These are phyloP conservation scores for Heterotis niloticus DNA, from an alignment of 2,113 vertebrate genomes.

Conservation along the genomic window DNA sequence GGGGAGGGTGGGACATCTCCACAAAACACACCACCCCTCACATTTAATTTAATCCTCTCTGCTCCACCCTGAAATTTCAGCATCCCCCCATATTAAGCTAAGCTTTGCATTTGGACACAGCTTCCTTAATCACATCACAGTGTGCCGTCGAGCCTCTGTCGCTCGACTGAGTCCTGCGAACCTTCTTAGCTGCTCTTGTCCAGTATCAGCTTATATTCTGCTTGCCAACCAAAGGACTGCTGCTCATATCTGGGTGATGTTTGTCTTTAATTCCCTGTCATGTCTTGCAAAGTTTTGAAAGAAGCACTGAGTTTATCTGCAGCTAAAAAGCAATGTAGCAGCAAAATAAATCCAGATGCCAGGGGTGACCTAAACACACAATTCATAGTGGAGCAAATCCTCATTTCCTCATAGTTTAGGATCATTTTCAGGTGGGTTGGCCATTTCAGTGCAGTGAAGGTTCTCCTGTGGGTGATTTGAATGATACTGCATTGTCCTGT, in stretches of 20 bases:
- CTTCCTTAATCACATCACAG: background rate
- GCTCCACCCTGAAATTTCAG: background rate
- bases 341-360: background rate
- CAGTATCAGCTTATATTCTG: background rate
- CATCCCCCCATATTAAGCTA: background rate
- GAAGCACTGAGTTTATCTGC: background rate
- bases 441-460: too few species aligned
- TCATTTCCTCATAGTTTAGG: background rate
- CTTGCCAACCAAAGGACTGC: background rate
- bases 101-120: background rate
- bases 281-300: background rate
- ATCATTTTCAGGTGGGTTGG: too few species aligned
- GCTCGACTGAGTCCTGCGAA: background rate
- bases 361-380: background rate
- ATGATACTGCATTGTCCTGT: background rate
- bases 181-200: background rate
- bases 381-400: background rate
- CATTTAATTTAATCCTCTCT: conserved; percentile 4
- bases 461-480: background rate
- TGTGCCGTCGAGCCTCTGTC: background rate
- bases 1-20: background rate
- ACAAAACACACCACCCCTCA: background rate
- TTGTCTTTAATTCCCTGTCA: background rate
- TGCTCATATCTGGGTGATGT: background rate
- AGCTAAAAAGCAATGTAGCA: background rate